These are phyloP conservation scores for Lepas anatifera DNA, from an alignment of 2,888 invertebrate genomes.

Conservation along the genomic window DNA sequence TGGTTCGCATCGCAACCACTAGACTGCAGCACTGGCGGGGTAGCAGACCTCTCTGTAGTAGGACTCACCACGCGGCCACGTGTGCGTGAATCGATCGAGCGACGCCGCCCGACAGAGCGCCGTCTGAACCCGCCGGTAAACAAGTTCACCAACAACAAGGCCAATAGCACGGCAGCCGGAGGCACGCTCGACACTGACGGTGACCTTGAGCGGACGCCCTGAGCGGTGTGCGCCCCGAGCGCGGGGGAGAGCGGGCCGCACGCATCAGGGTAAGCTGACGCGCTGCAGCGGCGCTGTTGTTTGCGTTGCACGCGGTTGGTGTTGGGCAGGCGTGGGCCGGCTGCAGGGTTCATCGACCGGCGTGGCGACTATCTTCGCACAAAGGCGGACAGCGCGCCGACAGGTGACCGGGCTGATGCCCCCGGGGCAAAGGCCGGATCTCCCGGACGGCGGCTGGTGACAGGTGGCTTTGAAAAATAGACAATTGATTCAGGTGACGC, in stretches of 20 bases:
- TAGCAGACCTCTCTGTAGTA: background rate
- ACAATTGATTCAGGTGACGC: no score
- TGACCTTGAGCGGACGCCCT: no score
- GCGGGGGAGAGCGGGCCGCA: no score
- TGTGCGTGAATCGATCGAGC: constrained; percentile 3
- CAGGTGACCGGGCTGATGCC: background rate
- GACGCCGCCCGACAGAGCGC: background rate
- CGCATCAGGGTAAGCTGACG: no score
- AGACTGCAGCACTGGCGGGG: background rate
- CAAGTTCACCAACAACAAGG: constrained; percentile 9
- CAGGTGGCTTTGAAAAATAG: no score
- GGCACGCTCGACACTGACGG: no score
- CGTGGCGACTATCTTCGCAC: background rate
- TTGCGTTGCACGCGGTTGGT: no score
- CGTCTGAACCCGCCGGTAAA: background rate
- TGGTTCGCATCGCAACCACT: no score
- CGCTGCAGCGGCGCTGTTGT: background rate
- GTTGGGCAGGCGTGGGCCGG: background rate
- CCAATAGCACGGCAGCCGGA: background rate
- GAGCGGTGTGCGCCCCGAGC: no score
- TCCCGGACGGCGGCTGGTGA: no score
- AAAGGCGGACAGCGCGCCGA: background rate
- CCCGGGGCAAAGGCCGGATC: no score
- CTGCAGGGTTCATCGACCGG: background rate
- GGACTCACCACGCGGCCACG: background rate